Evolutionary conservation across 2,797 vertebrate species (phyloP).

Genomic region (Pangasius larnaudii): DNA sequence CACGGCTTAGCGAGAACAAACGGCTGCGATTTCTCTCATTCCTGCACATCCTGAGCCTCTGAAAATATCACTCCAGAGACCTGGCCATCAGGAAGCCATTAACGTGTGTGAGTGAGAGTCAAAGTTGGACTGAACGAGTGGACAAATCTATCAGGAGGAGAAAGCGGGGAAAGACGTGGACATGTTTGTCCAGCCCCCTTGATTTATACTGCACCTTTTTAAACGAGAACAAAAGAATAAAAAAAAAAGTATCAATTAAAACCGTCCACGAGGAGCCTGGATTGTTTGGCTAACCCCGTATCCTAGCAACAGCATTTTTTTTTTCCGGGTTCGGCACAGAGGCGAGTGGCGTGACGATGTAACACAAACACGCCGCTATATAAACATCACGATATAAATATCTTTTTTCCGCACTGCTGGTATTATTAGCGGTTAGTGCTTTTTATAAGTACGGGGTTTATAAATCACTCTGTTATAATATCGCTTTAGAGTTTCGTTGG

Average conservation of each 20-base stretch:
- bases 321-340: neutral
- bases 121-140: slow-evolving; percentile 19
- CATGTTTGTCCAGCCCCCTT: neutral
- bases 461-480: no score
- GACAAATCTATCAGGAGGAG: slow-evolving; percentile 40
- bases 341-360: neutral
- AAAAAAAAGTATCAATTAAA: neutral
- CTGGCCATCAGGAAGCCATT: slow-evolving; percentile 41
- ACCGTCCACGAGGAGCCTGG: neutral
- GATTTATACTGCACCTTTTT: neutral
- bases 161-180: neutral
- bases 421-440: neutral
- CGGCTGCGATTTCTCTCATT: slow-evolving; percentile 13
- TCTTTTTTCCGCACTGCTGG: neutral
- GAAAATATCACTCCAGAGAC: slow-evolving; percentile 8
- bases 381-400: neutral
- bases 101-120: slow-evolving; percentile 41
- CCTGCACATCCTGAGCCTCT: slow-evolving; percentile 29
- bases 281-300: neutral
- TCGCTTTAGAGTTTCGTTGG: no score
- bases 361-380: neutral
- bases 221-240: neutral
- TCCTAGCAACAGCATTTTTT: neutral
- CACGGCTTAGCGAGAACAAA: slow-evolving; percentile 38
- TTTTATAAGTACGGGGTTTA: no score